Conservation (phyloP, 2,113 vertebrate species). For the Haplotaxodon microlepis region DNA sequence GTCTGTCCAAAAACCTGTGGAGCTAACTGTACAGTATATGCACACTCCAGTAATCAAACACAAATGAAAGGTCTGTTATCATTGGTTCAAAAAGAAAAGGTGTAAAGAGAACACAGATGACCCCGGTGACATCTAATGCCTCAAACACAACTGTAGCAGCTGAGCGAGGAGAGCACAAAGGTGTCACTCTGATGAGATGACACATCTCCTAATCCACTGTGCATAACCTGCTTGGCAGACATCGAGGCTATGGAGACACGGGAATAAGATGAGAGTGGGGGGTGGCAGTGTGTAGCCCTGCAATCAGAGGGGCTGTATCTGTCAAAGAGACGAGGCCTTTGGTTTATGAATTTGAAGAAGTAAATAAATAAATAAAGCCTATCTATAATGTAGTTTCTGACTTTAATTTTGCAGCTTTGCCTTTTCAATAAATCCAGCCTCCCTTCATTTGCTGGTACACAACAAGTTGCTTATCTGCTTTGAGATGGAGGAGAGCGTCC, state of each 20-base stretch:
- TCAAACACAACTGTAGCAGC: background rate
- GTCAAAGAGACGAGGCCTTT: background rate
- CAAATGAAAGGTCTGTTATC: background rate
- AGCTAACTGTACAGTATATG: background rate
- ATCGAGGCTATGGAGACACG: background rate
- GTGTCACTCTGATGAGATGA: conserved; percentile 13
- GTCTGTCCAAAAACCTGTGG: background rate
- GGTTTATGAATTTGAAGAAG: background rate
- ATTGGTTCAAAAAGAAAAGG: background rate
- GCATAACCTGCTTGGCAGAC: conserved; percentile 26
- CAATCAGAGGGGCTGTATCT: background rate
- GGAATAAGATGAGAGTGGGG: conserved; percentile 3
- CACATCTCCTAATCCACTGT: conserved; percentile 26
- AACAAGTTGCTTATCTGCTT: conserved; percentile 14
- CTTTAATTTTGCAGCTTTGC: background rate
- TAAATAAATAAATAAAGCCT: background rate
- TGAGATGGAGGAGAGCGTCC: background rate
- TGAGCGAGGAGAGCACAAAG: conserved; percentile 1
- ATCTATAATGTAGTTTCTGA: background rate
- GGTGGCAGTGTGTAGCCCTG: background rate
- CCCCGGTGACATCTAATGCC: background rate
- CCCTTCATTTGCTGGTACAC: background rate
- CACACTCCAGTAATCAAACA: background rate
- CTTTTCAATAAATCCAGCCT: conserved; percentile 3
- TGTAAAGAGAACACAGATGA: background rate